Evolutionary conservation across 2,113 vertebrate species (phyloP), one percentile per base, ranked within the genome.

Genomic region (Pholis gunnellus): DNA sequence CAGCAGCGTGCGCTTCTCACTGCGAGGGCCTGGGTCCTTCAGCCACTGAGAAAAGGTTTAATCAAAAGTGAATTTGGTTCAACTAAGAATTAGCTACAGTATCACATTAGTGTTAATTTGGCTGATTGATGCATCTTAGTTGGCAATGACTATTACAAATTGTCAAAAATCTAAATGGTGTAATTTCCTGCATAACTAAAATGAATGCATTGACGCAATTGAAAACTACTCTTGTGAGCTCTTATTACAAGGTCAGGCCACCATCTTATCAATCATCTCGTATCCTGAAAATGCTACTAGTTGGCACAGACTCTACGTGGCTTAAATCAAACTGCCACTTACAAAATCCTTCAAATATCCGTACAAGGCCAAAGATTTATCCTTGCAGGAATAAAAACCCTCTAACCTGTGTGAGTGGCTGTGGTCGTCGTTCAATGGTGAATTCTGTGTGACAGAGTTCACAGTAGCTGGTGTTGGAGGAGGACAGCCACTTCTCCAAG

Each of bases 361-460:
- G 18, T 38, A 25, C 56, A 63, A 65, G 7, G 29, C 15, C 27
- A 52, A 63, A 54, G 5, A 57, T 42, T 66, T 5, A 22, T 38
- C 20, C 13, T 14, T 8, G n/a, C 27, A 78, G 5, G n/a, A n/a
- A n/a, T 57, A 2, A 50, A 38, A 46, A 11, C 36, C n/a, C 52
- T 73, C 89, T 85, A 17, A 99, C 98, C 97, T 99, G 97, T 88
- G 96, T 98, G 89, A 99, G 96, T 86, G 98, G 97, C 65, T 97
- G 95, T 2, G 98, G 97, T 87, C 96, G 94, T 90, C 98, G 96
- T 91, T 99, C 98, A 76, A 98, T 97, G 15, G 97, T 97, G 87
- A 99, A 99, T 92, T 99, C 97, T 6, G 97, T 98, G 95, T 99
- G 98, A 93, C 98, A 99, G 80, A 99, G 96, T 93, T 99, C 98